These are phyloP conservation scores for Alectura lathami DNA, from an alignment of 2,113 vertebrate species.

Conservation along the genomic window DNA sequence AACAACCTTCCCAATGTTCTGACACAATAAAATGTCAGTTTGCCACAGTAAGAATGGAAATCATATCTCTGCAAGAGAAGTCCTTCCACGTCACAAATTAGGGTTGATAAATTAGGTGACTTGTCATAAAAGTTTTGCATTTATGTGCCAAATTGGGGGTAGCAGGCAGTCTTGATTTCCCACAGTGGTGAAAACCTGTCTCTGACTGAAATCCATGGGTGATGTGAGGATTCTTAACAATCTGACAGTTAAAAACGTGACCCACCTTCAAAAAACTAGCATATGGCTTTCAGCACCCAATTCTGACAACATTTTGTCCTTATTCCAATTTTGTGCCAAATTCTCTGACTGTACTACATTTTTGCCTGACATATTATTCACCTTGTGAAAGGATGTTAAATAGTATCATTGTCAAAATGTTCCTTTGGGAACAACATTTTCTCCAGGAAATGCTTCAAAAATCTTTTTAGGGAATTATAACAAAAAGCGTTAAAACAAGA, in stretches of 20 bases:
- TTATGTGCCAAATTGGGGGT: neutral
- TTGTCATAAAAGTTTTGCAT: conserved; percentile 13
- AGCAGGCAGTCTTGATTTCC: conserved; percentile 35
- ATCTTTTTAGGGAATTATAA: neutral
- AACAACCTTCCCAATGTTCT: neutral
- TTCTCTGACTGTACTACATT: conserved; percentile 55
- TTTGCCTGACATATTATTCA: conserved; percentile 59
- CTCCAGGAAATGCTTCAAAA: neutral
- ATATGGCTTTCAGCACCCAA: conserved; percentile 68
- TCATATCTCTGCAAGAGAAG: neutral
- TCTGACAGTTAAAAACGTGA: conserved; percentile 66
- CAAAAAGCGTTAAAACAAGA: neutral
- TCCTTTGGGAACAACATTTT: conserved; percentile 4
- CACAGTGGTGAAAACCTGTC: conserved; percentile 47
- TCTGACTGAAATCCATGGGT: conserved; percentile 46
- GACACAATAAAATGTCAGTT: neutral
- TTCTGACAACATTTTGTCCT: conserved; percentile 70
- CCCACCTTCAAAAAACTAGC: conserved; percentile 65
- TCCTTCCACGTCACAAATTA: conserved; percentile 40
- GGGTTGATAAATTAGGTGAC: conserved; percentile 21
- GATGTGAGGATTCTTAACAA: conserved; percentile 29
- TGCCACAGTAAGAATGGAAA: neutral
- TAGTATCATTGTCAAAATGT: conserved; percentile 45
- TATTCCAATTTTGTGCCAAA: conserved; percentile 71
- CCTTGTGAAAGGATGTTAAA: conserved; percentile 64